Evolutionary conservation across 2,113 vertebrate genomes (phyloP).

Genomic region (Calidris pygmaea): DNA sequence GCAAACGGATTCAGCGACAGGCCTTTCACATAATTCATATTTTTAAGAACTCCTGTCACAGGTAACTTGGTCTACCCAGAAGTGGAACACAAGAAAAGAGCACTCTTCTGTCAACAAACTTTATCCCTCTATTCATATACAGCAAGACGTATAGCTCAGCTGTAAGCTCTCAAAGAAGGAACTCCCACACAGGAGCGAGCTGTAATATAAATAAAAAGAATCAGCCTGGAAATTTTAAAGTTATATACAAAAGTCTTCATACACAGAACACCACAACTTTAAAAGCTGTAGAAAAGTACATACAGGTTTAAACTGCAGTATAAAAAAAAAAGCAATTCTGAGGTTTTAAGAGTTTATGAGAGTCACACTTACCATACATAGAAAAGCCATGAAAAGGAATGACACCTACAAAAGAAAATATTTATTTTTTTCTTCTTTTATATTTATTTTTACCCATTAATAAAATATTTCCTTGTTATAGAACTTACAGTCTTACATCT

Average conservation of each 20-base stretch:
- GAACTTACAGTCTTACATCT: neutral
- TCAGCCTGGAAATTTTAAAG: neutral
- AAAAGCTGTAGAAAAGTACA: neutral
- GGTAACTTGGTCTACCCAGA: neutral
- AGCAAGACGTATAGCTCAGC: neutral
- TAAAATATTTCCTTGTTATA: neutral
- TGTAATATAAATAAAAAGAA: neutral
- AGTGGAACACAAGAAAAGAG: neutral
- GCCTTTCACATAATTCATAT: neutral
- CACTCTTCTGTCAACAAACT: neutral
- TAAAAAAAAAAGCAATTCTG: neutral
- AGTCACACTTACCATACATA: constrained; percentile 92
- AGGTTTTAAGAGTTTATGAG: neutral
- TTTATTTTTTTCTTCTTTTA: neutral
- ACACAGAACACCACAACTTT: neutral
- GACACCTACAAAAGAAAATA: constrained; percentile 83
- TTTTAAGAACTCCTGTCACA: neutral
- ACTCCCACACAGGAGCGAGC: rapidly evolving
- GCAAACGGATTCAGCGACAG: neutral
- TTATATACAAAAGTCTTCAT: neutral
- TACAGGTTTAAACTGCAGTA: neutral
- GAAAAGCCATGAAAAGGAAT: constrained; percentile 98
- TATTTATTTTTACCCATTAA: neutral
- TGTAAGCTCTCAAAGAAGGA: neutral
- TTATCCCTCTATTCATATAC: neutral